Base-by-base conservation (phyloP, 2,797 vertebrate species). In the Erithacus rubecula region DNA sequence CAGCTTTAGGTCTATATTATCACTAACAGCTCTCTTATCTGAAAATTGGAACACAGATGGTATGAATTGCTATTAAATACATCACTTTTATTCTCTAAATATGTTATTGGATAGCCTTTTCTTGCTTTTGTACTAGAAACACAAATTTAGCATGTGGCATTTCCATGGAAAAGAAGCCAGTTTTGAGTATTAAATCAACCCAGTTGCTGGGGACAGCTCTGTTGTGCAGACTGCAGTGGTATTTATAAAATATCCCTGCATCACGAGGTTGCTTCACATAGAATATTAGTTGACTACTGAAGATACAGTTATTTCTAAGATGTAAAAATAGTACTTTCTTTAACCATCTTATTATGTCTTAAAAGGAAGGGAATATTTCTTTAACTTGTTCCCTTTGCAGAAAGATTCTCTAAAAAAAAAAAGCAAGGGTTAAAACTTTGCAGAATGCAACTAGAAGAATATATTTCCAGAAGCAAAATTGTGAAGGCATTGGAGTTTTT, bases 21-120 rank as follows among this genome's bases (percentile, higher is more conserved):
- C 91, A 81, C 85, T 89, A 95, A 93, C 89, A 95, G 88, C 89
- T 95, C 95, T 95, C 89, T 96, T 96, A 96, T 97, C 96, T 96
- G 90, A 87, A 87, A 95, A 85, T 62, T 95, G 78, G 64, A 90
- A 78, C 89, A 81, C 96, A 97, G 94, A 94, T 96, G 96, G 94
- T 96, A 93, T 95, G 81, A 96, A 94, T 97, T 95, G 94, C 87
- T 93, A 60, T 94, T 93, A 93, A 95, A 94, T 95, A 84, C 72
- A 92, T 97, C 89, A 82, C 78, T 93, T 97, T 90, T 95, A 71
- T 96, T 93, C 93, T 90, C 78, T 87, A 88, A 94, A 86, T 82
- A 75, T 78, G 60, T 80, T 93, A 60, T 36, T 94, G 79, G 39
- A 83, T 89, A 78, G 64, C 34, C 63, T 83, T 53, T 69, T 94